Base-by-base conservation (phyloP, 2,113 vertebrate genomes). In the Saccopteryx leptura region DNA sequence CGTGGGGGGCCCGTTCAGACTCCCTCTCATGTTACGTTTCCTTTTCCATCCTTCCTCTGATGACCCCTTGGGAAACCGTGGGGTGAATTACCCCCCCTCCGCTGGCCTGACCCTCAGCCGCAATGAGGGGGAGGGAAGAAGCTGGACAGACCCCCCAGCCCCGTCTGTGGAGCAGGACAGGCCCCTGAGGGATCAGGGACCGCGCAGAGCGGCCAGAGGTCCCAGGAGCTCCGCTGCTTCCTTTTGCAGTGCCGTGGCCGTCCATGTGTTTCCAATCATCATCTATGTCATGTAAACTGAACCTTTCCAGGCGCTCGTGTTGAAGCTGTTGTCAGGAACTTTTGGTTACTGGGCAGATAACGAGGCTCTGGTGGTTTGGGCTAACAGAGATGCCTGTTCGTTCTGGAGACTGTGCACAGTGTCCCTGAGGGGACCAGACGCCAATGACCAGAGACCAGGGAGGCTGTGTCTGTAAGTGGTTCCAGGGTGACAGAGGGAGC, bases 181-280 rank as follows among this genome's bases (percentile, higher is more conserved):
- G 39, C 39, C 39, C 39, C 39, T 39, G 39, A 39, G 39, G 39
- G 39, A 39, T 39, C 39, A 39, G 39, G 39, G 39, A 39, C 39
- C 39, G 63, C 5, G 63, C 12, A 28, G 28, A 1, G 28, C 63
- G 39, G 18, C 82, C 12, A 9, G 33, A 72, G 48, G 74, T 74
- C 96, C 61, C 60, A 1, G 33, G 33, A 39, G 10, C 19, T 39
- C n/a, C 17, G 9, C 9, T 1, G 33, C 33, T 46, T 74, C 54
- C 84, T 90, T 63, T 46, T 6, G 4, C 66, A 46, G 75, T 1
- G 1, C 71, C 83, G 69, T 75, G 82, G 58, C 78, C 80, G 1
- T 28, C 54, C 97, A 96, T 86, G 31, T 97, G 97, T 96, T 97
- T 97, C 79, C 28, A 84, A 91, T 97, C 95, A 96, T 3, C 4